Base-by-base conservation (phyloP, 2,888 invertebrate species). In the Antheraea assamensis region DNA sequence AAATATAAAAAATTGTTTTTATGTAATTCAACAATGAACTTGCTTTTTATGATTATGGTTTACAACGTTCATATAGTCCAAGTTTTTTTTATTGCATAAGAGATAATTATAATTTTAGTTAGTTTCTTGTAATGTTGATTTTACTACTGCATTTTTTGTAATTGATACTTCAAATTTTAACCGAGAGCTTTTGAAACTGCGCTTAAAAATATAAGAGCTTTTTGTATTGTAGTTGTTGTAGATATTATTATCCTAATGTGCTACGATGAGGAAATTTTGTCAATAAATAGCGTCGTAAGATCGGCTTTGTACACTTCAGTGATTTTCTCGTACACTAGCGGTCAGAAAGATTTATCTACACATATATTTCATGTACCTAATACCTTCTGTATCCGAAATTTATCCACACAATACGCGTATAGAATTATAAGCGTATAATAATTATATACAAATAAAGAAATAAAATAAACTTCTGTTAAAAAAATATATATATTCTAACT, bases 121-220 rank as follows among this genome's bases (percentile, higher is more conserved):
- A 31, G 19, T 66, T 66, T 66, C 31, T 61, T 61, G 31, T 30
- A n/a, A 35, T 35, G n/a, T 68, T 68, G 13, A 1, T n/a, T 68
- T 68, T 13, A 13, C 42, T 42, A 68, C 2, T 73, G 27, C n/a
- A 70, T 31, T 73, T 58, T 70, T 19, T 55, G 27, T 55, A 72
- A n/a, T 30, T 30, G 13, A 72, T 24, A 73, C 30, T 66, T 72
- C 47, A 72, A 73, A 70, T 35, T 70, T 68, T 55, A 70, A 70
- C 42, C 73, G 87, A 85, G 93, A 93, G 92, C 93, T 93, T 93
- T 92, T 82, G 80, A 89, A 86, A 88, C 87, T 88, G 89, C 87
- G 89, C 90, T 91, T 89, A 86, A 90, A 84, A 79, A 84, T 85
- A 82, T 92, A 92, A 92, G 91, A 92, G 92, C 92, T 93, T 92